These are phyloP conservation scores for Sitta carolinensis DNA, from an alignment of 2,797 vertebrate species.

Conservation along the genomic window DNA sequence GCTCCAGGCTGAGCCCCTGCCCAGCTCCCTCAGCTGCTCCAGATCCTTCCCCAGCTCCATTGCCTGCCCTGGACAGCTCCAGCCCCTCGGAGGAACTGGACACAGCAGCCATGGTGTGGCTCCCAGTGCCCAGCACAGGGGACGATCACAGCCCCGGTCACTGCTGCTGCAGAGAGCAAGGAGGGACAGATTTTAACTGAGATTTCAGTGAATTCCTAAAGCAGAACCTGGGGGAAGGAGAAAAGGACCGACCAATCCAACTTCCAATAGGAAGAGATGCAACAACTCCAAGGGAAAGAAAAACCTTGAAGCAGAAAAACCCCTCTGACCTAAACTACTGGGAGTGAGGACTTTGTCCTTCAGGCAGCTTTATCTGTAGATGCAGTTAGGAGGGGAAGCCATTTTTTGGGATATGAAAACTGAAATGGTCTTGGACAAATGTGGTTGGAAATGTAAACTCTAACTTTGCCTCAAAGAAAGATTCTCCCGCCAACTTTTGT, in stretches of 20 bases:
- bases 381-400: not conserved
- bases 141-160: not conserved
- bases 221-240: not conserved
- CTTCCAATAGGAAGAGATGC: not conserved
- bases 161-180: not conserved
- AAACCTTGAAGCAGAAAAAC: not conserved
- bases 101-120: not conserved
- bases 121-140: not conserved
- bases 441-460: not conserved
- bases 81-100: not conserved
- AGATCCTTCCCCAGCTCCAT: fast-evolving
- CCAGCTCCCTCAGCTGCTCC: not conserved
- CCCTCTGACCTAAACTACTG: fast-evolving
- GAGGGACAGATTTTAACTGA: not conserved
- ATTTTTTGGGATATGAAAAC: not conserved
- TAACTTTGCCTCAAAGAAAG: not conserved
- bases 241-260: not conserved
- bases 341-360: fast-evolving
- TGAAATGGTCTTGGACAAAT: not conserved
- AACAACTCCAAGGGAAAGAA: not conserved
- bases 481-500: not conserved
- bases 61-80: not conserved
- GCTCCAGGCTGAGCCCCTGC: not conserved
- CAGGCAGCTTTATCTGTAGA: not conserved
- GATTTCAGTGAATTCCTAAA: not conserved